Percentiles rank a stretch among this genome's conserved stretches.
Conservation (phyloP, 2,888 invertebrate species). For the Alentia gelatinosa region DNA sequence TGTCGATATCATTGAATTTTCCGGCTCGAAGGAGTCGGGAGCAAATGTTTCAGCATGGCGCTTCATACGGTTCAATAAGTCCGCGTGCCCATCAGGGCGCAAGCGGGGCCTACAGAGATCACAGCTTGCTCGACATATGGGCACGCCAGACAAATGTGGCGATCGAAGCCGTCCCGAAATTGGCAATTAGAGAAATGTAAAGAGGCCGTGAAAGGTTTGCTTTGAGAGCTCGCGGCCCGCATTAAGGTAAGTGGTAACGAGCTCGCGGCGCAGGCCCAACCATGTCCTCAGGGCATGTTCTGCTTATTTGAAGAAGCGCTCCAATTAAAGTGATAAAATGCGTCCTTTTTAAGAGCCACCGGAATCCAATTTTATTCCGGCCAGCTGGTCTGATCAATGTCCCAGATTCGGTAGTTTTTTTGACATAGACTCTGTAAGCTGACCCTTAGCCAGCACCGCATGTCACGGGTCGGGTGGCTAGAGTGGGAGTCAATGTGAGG, state of each 20-base stretch:
- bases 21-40: background rate
- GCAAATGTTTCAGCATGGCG: conserved; percentile 32
- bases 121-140: conserved; percentile 16
- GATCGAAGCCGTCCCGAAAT: conserved; percentile 42
- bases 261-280: background rate
- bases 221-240: background rate
- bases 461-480: too few species aligned
- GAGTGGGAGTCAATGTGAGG: too few species aligned
- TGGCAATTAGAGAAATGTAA: conserved; percentile 49
- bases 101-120: background rate
- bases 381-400: background rate
- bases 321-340: conserved; percentile 53
- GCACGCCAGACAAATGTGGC: conserved; percentile 40
- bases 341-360: background rate
- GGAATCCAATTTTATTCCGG: conserved; percentile 27
- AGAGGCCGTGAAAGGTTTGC: conserved; percentile 48
- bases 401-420: background rate
- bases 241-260: conserved; percentile 33
- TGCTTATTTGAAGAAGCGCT: conserved; percentile 44
- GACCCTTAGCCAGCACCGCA: too few species aligned
- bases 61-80: conserved; percentile 25
- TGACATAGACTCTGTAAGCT: too few species aligned
- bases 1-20: conserved; percentile 53
- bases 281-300: conserved; percentile 17
- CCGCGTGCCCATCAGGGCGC: background rate